Base-by-base conservation (phyloP, 2,888 invertebrate genomes). In the Brenthis ino region DNA sequence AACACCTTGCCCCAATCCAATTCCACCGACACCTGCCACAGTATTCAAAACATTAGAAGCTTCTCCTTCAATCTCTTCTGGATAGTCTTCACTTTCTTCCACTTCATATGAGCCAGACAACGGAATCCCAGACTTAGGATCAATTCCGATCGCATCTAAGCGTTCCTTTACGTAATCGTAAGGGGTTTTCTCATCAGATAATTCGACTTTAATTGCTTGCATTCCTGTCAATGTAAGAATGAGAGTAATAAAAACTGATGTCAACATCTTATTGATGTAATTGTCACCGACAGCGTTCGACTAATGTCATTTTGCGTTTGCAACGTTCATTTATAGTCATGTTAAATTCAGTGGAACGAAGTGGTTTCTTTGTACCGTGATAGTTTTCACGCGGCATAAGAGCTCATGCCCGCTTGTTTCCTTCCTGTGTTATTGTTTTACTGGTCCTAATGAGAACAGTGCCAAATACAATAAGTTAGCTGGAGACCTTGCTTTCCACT, bases 71-170 rank as follows among this genome's bases (percentile, higher is more conserved):
- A 89, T 79, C 28, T 85, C 80, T 70, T 92, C 93, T 14, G 94
- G 94, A 77, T 94, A 94, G 78, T 94, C 94, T 70, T 88, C 93
- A 81, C 94, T 93, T 85, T 94, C 94, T 81, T 94, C 93, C 53
- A 94, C 93, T 84, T 94, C 94, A 76, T 94, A 95, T 51, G 93
- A 93, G 67, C 84, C 89, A 1, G 94, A 89, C 53, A 91, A 67
- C 33, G 91, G 91, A 72, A 91, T 61, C 77, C 92, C 93, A 71
- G 85, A 78, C 70, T 77, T 85, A 11, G 77, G 71, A 68, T 93
- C 89, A 24, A 82, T 81, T 13, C 84, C 81, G 37, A 92, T 80
- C 14, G 85, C 76, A 71, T 91, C 88, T 75, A 93, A 79, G 3
- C 86, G 84, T 72, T 89, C 89, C 71, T 85, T 89, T 66, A 93